Conservation (phyloP, 1,140 invertebrate genomes). For the Cephus cinctus region DNA sequence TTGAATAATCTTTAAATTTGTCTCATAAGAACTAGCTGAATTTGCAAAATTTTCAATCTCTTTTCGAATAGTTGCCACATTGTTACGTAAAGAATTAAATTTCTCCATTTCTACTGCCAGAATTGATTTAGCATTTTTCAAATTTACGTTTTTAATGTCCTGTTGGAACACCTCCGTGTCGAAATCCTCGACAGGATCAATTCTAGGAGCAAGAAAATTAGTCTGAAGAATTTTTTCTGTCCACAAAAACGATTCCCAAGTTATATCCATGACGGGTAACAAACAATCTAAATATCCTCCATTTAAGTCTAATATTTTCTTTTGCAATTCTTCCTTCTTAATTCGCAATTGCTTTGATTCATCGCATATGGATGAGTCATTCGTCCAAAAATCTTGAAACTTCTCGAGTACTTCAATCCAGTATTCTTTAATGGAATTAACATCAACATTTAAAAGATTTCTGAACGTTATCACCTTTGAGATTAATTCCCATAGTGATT, state of each 20-base stretch:
- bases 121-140: conserved; percentile 23
- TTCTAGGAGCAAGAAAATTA: too few species aligned
- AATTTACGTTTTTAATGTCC: conserved; percentile 2
- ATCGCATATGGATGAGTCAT: conserved; percentile 24
- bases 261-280: conserved; percentile 23
- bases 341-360: conserved; percentile 28
- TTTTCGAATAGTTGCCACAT: conserved; percentile 21
- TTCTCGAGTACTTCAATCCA: conserved; percentile 25
- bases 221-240: conserved; percentile 34
- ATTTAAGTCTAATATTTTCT: conserved; percentile 19
- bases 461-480: conserved; percentile 21
- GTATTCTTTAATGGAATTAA: conserved; percentile 19
- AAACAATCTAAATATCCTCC: conserved; percentile 24
- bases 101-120: conserved; percentile 28
- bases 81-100: conserved; percentile 18
- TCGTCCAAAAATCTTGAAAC: conserved; percentile 17
- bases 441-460: conserved; percentile 27
- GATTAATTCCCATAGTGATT: conserved; percentile 30
- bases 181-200: too few species aligned
- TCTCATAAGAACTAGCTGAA: conserved; percentile 21
- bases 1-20: conserved; percentile 22
- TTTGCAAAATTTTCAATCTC: conserved; percentile 29
- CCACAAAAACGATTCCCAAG: conserved; percentile 30
- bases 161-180: too few species aligned
- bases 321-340: conserved; percentile 25